phyloP scores from a whole-genome alignment of 2,797 vertebrate species.

The Bryconaethiops microstoma region DNA sequence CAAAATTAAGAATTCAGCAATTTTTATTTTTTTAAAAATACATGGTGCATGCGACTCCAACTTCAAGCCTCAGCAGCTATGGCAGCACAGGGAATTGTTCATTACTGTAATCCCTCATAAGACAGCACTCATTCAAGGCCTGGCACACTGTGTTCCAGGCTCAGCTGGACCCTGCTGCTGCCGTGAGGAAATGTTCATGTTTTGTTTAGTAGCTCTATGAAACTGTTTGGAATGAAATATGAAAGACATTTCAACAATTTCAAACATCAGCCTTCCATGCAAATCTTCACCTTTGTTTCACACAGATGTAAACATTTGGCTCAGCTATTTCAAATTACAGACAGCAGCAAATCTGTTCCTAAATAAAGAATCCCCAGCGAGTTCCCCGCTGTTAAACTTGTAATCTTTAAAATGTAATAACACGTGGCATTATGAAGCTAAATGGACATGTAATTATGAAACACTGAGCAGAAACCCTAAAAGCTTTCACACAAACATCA shows the following conservation, averaged over 20 bases:
- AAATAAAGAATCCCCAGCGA: too few species aligned
- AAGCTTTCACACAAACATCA: not conserved
- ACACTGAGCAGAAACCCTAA: not conserved
- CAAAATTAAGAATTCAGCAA: not conserved
- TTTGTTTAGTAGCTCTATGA: constrained; percentile 4
- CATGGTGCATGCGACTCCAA: not conserved
- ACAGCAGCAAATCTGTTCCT: not conserved
- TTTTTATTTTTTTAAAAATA: not conserved
- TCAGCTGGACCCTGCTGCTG: not conserved
- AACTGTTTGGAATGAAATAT: not conserved
- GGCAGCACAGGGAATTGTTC: constrained; percentile 1
- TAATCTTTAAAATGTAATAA: too few species aligned
- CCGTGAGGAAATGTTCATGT: not conserved
- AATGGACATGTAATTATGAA: not conserved
- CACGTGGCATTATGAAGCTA: too few species aligned
- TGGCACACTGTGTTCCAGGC: constrained; percentile 3
- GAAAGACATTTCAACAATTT: not conserved
- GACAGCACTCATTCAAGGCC: constrained; percentile 10
- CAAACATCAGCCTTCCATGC: not conserved
- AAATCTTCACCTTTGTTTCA: not conserved
- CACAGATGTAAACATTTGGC: not conserved
- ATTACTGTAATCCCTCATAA: constrained; percentile 3
- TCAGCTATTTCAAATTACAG: not conserved
- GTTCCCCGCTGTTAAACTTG: too few species aligned
- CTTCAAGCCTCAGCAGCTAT: constrained; percentile 1